phyloP scores from a whole-genome alignment of 2,797 vertebrate species.

The Lateolabrax maculatus region DNA sequence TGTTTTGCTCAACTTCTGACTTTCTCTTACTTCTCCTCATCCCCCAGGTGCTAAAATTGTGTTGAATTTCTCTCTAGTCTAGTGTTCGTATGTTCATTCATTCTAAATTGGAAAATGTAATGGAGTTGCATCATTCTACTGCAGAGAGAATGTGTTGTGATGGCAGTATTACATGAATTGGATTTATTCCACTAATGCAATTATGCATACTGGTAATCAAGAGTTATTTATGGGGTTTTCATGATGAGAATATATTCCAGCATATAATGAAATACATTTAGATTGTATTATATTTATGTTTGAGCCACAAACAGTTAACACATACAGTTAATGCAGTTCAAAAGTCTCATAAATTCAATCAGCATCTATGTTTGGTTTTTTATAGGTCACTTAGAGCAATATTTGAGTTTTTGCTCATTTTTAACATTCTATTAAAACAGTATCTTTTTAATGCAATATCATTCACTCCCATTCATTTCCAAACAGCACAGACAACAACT shows the following conservation, averaged over 20 bases:
- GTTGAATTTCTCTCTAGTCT: slow-evolving; percentile 46
- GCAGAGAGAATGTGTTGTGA: slow-evolving; percentile 31
- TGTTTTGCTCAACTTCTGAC: slow-evolving; percentile 42
- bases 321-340: too few relatives aligned
- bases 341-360: slow-evolving; percentile 8
- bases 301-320: too few relatives aligned
- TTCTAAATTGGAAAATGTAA: slow-evolving; percentile 51
- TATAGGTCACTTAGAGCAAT: slow-evolving; percentile 14
- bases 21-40: slow-evolving; percentile 34
- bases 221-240: slow-evolving; percentile 44
- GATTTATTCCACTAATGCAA: slow-evolving; percentile 52
- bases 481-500: slow-evolving; percentile 20
- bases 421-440: background rate
- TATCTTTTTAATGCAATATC: slow-evolving; percentile 2
- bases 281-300: slow-evolving; percentile 23
- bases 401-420: background rate
- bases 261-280: slow-evolving; percentile 46
- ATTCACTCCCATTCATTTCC: slow-evolving; percentile 27
- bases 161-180: slow-evolving; percentile 22
- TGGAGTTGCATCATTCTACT: slow-evolving; percentile 50
- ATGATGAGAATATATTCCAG: slow-evolving; percentile 41
- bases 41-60: slow-evolving; percentile 40
- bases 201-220: slow-evolving; percentile 56
- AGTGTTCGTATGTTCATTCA: slow-evolving; percentile 40
- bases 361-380: background rate